These are phyloP conservation scores for Anarsia innoxiella DNA, from an alignment of 2,888 invertebrate species.

Conservation along the genomic window DNA sequence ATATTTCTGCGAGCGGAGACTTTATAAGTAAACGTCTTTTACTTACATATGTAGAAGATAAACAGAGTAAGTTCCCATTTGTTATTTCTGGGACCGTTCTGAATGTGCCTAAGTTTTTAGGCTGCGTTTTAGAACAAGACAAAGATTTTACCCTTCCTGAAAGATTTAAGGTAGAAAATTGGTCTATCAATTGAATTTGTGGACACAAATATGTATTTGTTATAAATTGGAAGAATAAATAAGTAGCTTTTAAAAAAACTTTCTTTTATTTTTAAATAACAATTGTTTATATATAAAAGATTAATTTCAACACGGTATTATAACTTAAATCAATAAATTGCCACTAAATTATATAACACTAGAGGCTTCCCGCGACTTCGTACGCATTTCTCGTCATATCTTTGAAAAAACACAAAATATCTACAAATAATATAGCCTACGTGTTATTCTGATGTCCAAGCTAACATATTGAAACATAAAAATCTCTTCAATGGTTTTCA, in stretches of 20 bases:
- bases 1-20: constrained; percentile 81
- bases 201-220: background rate
- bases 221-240: background rate
- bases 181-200: constrained; percentile 22
- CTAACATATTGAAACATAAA: too few relatives aligned
- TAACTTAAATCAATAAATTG: too few relatives aligned
- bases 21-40: constrained; percentile 86
- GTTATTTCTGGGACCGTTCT: constrained; percentile 83
- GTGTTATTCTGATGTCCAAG: too few relatives aligned
- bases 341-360: too few relatives aligned
- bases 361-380: too few relatives aligned
- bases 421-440: too few relatives aligned
- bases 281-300: background rate
- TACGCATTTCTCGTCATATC: too few relatives aligned
- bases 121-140: constrained; percentile 81
- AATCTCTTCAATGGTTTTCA: too few relatives aligned
- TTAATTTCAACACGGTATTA: too few relatives aligned
- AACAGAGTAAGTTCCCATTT: constrained; percentile 77
- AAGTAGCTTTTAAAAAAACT: background rate
- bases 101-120: constrained; percentile 84
- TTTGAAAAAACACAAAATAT: too few relatives aligned
- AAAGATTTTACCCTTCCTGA: constrained; percentile 46
- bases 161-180: constrained; percentile 41
- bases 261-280: background rate
- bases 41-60: constrained; percentile 78